Evolutionary conservation across 1,140 invertebrate genomes (phyloP).

Genomic region (Sarcophaga bullata): DNA sequence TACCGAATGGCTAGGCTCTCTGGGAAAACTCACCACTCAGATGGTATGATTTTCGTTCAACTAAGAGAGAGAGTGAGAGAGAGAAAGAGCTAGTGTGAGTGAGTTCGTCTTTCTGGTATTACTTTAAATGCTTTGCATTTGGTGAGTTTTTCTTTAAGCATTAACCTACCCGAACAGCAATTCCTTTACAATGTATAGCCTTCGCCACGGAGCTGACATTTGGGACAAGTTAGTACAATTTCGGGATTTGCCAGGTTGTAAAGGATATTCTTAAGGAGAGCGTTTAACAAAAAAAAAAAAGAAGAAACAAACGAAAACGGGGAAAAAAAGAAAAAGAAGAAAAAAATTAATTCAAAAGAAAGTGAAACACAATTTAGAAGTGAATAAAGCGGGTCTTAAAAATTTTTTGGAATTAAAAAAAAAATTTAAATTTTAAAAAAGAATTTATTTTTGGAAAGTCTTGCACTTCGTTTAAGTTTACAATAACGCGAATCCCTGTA

Average conservation of each 20-base stretch:
- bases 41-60: not conserved
- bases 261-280: slow-evolving; percentile 44
- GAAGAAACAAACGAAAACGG: slow-evolving; percentile 36
- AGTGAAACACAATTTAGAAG: slow-evolving; percentile 18
- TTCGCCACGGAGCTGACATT: slow-evolving; percentile 39
- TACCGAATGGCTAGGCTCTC: not conserved
- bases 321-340: slow-evolving; percentile 28
- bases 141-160: not conserved
- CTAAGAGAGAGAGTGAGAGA: not conserved
- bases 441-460: slow-evolving; percentile 4
- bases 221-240: slow-evolving; percentile 49
- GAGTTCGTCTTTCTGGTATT: slow-evolving; percentile 20
- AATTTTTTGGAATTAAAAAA: not conserved
- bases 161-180: slow-evolving; percentile 2
- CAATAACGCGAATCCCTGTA: not conserved
- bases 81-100: too few species aligned
- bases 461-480: not conserved
- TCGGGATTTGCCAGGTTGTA: slow-evolving; percentile 49
- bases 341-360: slow-evolving; percentile 32
- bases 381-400: slow-evolving; percentile 35
- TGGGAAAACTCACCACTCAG: slow-evolving; percentile 7
- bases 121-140: slow-evolving; percentile 11
- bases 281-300: not conserved
- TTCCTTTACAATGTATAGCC: slow-evolving; percentile 36
- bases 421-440: slow-evolving; percentile 13